These are phyloP conservation scores for Drosophila obscura DNA, from an alignment of 1,140 invertebrate species.

Conservation along the genomic window DNA sequence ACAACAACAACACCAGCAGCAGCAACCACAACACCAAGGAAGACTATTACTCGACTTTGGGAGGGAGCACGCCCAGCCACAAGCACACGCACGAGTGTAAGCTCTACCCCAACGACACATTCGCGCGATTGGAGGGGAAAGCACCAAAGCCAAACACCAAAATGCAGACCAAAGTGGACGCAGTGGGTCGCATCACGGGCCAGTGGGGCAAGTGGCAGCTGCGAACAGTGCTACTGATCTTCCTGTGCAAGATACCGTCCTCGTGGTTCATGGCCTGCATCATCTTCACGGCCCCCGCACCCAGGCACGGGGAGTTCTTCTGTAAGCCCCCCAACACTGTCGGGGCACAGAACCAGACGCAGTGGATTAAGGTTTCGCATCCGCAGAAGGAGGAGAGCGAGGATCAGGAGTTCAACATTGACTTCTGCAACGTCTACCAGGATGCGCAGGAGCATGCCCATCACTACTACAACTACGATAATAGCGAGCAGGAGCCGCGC, in stretches of 20 bases:
- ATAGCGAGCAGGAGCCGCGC: constrained; percentile 63
- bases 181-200: constrained; percentile 80
- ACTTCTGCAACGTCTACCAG: constrained; percentile 81
- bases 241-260: constrained; percentile 84
- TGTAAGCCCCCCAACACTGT: constrained; percentile 75
- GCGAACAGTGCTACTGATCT: constrained; percentile 80
- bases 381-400: constrained; percentile 76
- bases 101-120: constrained; percentile 78
- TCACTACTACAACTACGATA: constrained; percentile 75
- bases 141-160: constrained; percentile 50
- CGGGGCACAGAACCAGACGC: constrained; percentile 68
- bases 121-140: constrained; percentile 65
- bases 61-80: constrained; percentile 23
- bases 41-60: constrained; percentile 51
- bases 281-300: constrained; percentile 82
- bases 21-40: constrained; percentile 52
- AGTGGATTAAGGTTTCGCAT: constrained; percentile 83
- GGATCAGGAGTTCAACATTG: constrained; percentile 79
- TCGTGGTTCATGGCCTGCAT: constrained; percentile 85
- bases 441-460: constrained; percentile 80
- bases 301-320: constrained; percentile 80
- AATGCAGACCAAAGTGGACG: constrained; percentile 83
- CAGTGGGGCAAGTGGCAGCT: constrained; percentile 84
- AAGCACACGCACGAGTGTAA: constrained; percentile 53
- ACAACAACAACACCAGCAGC: constrained; percentile 59